phyloP scores from a whole-genome alignment of 2,113 vertebrate species.

The Aspiorhynchus laticeps region DNA sequence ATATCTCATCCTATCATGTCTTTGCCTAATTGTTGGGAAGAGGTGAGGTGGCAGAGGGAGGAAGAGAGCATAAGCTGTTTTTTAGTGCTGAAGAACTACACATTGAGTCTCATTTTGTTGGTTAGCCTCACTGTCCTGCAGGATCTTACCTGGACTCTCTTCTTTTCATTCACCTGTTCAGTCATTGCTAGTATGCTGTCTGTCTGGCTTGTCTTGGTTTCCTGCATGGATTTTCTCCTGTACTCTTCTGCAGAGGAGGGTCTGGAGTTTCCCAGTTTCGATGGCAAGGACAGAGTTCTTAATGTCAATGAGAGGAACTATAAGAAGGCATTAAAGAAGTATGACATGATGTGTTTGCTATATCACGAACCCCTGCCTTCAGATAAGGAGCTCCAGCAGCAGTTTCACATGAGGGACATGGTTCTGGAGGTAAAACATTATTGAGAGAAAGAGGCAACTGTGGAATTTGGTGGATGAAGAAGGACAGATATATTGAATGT shows the following conservation, averaged over 20 bases:
- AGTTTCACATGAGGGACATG: conserved; percentile 92
- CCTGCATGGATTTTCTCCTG: conserved; percentile 73
- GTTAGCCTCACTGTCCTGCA: conserved; percentile 4
- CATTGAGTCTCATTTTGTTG: conserved; percentile 1
- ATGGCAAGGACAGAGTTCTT: conserved; percentile 93
- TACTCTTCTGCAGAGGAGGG: conserved; percentile 85
- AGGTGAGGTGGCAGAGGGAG: conserved; percentile 34
- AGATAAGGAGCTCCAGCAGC: conserved; percentile 86
- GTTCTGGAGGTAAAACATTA: conserved; percentile 90
- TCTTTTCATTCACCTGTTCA: conserved; percentile 27
- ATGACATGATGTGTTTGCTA: conserved; percentile 89
- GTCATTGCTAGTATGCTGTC: conserved; percentile 64
- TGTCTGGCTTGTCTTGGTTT: conserved; percentile 71
- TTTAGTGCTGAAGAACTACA: not conserved
- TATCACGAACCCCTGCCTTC: conserved; percentile 85
- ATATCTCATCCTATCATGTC: not conserved
- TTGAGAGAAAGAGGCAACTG: not conserved
- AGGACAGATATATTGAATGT: not conserved
- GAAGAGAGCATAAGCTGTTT: conserved; percentile 37
- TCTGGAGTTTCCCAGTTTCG: conserved; percentile 93
- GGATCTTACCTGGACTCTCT: conserved; percentile 22
- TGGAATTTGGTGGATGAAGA: not conserved
- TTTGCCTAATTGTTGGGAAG: conserved; percentile 53
- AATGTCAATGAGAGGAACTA: conserved; percentile 91
- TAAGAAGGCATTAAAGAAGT: conserved; percentile 90